These are phyloP conservation scores for Oryctes rhinoceros DNA, from an alignment of 1,140 invertebrate genomes.

Conservation along the genomic window DNA sequence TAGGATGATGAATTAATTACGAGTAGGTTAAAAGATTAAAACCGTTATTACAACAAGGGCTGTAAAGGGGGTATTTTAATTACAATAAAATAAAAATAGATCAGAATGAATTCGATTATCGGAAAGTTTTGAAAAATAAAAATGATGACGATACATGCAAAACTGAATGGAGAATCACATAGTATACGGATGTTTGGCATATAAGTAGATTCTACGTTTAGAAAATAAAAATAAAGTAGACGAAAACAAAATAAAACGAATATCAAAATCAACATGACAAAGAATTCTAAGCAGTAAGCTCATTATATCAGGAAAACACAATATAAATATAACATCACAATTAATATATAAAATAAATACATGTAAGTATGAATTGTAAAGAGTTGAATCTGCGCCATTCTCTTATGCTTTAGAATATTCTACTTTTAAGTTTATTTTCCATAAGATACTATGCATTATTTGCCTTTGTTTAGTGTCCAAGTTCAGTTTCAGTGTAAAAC, in stretches of 20 bases:
- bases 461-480: too few relatives aligned
- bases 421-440: too few relatives aligned
- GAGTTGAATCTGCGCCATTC: conserved; percentile 41
- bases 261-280: conserved; percentile 45
- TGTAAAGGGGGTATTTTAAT: neutral
- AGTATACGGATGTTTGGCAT: conserved; percentile 28
- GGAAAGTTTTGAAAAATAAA: conserved; percentile 15
- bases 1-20: neutral
- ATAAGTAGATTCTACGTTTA: conserved; percentile 38
- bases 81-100: conserved; percentile 22
- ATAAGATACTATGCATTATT: too few relatives aligned
- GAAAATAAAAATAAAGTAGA: conserved; percentile 36
- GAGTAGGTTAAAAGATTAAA: neutral
- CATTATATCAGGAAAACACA: conserved; percentile 52
- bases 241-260: conserved; percentile 21
- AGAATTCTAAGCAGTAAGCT: conserved; percentile 51
- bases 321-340: conserved; percentile 55
- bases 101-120: conserved; percentile 1
- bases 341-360: conserved; percentile 43
- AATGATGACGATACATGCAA: conserved; percentile 39
- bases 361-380: conserved; percentile 39
- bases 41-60: neutral
- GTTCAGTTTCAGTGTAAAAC: too few relatives aligned
- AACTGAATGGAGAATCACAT: conserved; percentile 18
- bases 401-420: neutral